These are phyloP conservation scores for Otocyon megalotis DNA, from an alignment of 2,113 vertebrate genomes.

Conservation along the genomic window DNA sequence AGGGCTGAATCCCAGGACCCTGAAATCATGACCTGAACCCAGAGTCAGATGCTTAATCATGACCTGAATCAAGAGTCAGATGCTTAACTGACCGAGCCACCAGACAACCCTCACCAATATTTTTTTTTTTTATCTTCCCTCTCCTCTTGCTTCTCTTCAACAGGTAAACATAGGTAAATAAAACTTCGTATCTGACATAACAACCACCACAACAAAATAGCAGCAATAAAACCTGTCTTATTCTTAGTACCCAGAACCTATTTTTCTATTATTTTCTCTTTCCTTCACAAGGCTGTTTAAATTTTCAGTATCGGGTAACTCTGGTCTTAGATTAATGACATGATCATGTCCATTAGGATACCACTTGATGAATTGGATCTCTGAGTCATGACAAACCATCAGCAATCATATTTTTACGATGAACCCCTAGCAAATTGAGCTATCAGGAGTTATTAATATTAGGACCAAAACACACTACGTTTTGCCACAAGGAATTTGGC, in stretches of 20 bases:
- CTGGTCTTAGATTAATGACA: not conserved
- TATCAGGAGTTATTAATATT: not conserved
- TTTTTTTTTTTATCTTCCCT: not conserved
- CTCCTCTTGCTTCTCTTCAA: not conserved
- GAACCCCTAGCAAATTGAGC: not conserved
- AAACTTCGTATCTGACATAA: not conserved
- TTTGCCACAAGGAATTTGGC: not conserved
- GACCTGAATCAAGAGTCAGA: not conserved
- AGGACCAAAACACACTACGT: not conserved
- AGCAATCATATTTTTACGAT: not conserved
- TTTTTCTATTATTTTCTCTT: not conserved
- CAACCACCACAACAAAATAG: not conserved
- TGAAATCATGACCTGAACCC: not conserved
- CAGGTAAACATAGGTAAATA: not conserved
- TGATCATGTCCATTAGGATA: not conserved
- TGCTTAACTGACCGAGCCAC: not conserved
- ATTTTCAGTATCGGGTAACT: not conserved
- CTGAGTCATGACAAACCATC: not conserved
- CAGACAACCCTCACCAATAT: not conserved
- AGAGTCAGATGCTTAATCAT: not conserved
- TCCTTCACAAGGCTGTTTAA: not conserved
- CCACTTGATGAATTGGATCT: not conserved
- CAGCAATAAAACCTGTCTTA: not conserved
- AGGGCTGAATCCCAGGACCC: not conserved
- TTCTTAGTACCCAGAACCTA: not conserved